phyloP scores from a whole-genome alignment of 2,888 invertebrate species.

The Tachina grossa region DNA sequence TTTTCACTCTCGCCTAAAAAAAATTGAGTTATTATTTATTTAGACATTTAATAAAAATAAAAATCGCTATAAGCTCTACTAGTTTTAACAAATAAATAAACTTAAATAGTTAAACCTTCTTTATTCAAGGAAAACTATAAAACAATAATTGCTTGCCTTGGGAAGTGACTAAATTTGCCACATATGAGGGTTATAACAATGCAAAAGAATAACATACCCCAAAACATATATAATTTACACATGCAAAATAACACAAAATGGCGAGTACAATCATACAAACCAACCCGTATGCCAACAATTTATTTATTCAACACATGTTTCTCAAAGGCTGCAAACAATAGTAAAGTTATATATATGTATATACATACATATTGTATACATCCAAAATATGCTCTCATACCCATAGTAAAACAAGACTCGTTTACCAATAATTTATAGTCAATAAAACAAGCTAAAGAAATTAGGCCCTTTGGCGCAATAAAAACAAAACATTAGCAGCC shows the following conservation, averaged over 20 bases:
- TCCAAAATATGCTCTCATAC: not conserved
- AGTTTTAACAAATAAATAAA: not conserved
- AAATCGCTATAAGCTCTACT: not conserved
- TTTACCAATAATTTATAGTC: conserved; percentile 58
- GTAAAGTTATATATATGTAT: not conserved
- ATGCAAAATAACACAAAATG: conserved; percentile 33
- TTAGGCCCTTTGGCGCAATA: conserved; percentile 45
- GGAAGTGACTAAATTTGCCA: conserved; percentile 19
- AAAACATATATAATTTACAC: not conserved
- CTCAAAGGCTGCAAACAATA: conserved; percentile 51
- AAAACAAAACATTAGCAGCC: conserved; percentile 26
- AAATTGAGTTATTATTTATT: too few relatives aligned
- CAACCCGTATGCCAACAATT: conserved; percentile 44
- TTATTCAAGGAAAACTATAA: not conserved
- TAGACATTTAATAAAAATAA: not conserved
- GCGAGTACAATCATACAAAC: conserved; percentile 18
- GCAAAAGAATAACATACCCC: not conserved
- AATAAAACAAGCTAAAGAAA: conserved; percentile 48
- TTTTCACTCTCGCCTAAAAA: too few relatives aligned
- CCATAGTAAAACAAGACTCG: not conserved
- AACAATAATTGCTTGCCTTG: conserved; percentile 6
- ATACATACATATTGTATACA: too few relatives aligned
- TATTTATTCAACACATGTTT: conserved; percentile 68
- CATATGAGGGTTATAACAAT: not conserved
- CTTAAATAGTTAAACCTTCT: not conserved